phyloP scores from a whole-genome alignment of 1,140 invertebrate species.

The Drosophila baimaii region DNA sequence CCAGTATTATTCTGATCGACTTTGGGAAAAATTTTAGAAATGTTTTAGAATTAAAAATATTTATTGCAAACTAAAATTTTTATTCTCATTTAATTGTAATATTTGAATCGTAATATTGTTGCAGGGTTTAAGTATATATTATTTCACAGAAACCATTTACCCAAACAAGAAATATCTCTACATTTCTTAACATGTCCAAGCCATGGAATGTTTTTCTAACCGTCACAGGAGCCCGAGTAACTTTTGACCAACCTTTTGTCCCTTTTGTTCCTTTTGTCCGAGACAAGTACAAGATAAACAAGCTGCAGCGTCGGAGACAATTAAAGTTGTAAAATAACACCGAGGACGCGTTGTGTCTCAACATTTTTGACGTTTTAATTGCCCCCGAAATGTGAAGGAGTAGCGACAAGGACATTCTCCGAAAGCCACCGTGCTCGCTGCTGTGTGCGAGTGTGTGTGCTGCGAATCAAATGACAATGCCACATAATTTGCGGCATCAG shows the following conservation, averaged over 20 bases:
- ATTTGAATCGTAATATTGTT: too few relatives aligned
- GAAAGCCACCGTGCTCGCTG: slow-evolving; percentile 3
- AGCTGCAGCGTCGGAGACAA: slow-evolving; percentile 64
- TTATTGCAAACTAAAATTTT: too few relatives aligned
- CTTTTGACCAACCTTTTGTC: background rate
- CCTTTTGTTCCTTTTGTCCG: too few relatives aligned
- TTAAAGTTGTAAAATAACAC: slow-evolving; percentile 73
- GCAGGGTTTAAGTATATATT: too few relatives aligned
- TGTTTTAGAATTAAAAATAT: too few relatives aligned
- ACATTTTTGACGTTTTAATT: slow-evolving; percentile 77
- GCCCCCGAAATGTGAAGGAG: slow-evolving; percentile 42
- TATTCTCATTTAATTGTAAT: too few relatives aligned
- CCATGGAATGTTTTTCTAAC: background rate
- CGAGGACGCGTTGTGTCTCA: slow-evolving; percentile 35
- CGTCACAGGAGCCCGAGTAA: background rate
- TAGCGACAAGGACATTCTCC: slow-evolving; percentile 42
- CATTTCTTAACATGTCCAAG: background rate
- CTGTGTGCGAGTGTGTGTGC: slow-evolving; percentile 5
- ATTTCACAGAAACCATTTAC: too few relatives aligned
- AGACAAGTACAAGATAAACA: slow-evolving; percentile 54
- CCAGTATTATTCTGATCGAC: too few relatives aligned
- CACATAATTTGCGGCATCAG: slow-evolving; percentile 56
- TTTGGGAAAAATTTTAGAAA: too few relatives aligned
- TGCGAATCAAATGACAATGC: slow-evolving; percentile 58
- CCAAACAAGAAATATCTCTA: background rate